Conservation (phyloP, 2,113 vertebrate species). For the Nibea albiflora region DNA sequence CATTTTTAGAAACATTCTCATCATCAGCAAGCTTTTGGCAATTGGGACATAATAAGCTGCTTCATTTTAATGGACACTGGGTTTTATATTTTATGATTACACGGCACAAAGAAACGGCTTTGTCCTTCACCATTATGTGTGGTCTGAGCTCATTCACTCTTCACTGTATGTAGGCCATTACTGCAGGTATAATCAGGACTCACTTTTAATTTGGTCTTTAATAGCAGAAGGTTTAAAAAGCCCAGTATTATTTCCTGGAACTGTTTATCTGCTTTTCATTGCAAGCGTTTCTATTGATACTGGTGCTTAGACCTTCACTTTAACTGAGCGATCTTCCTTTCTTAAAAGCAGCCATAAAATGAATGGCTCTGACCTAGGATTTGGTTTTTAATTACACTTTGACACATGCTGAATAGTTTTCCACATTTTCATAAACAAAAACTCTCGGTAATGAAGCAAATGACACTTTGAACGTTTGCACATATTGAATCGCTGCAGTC, state of each 20-base stretch:
- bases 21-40: conserved; percentile 57
- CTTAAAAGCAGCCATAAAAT: conserved; percentile 27
- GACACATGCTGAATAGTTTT: conserved; percentile 13
- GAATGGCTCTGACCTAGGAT: conserved; percentile 14
- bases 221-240: conserved; percentile 55
- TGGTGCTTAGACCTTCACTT: conserved; percentile 48
- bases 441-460: neutral
- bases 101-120: conserved; percentile 27
- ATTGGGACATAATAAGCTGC: conserved; percentile 51
- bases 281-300: conserved; percentile 64
- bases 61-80: conserved; percentile 63
- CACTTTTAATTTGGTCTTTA: conserved; percentile 67
- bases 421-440: conserved; percentile 1
- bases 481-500: conserved; percentile 17
- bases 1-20: conserved; percentile 52
- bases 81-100: conserved; percentile 64
- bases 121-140: conserved; percentile 65
- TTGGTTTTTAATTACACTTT: conserved; percentile 30
- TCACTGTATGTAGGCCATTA: conserved; percentile 54
- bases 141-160: conserved; percentile 67
- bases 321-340: conserved; percentile 25
- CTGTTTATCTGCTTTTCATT: conserved; percentile 61
- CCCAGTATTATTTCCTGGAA: conserved; percentile 15
- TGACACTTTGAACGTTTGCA: neutral
- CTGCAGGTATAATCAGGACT: conserved; percentile 69